A percentile compares a stretch with the other conserved stretches of the same genome.
phyloP scores from a whole-genome alignment of 2,797 vertebrate species.

The Cynodonichthys magdalenae region DNA sequence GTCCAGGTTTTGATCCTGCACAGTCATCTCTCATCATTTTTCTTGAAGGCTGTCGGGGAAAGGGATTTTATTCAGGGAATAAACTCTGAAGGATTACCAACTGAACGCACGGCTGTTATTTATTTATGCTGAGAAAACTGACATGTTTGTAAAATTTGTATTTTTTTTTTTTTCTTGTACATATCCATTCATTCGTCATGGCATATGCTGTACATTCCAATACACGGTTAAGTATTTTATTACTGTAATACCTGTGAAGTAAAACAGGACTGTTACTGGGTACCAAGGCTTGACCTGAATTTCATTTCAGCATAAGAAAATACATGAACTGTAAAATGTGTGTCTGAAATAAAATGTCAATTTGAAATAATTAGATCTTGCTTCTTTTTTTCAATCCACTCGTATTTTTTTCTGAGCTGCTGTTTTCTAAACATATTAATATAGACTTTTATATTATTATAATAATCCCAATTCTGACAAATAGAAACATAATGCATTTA shows the following conservation, averaged over 20 bases:
- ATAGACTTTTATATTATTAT: neutral
- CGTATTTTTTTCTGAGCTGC: neutral
- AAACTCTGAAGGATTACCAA: slow-evolving; percentile 35
- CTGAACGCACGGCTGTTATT: slow-evolving; percentile 35
- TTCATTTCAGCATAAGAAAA: slow-evolving; percentile 33
- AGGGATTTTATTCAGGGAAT: slow-evolving; percentile 27
- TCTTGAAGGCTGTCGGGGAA: slow-evolving; percentile 28
- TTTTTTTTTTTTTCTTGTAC: slow-evolving; percentile 33
- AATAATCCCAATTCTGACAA: too few species aligned
- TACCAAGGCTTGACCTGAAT: slow-evolving; percentile 36
- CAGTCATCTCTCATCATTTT: slow-evolving; percentile 23
- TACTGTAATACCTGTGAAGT: slow-evolving; percentile 36
- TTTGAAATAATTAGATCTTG: slow-evolving; percentile 2
- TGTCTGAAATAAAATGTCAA: slow-evolving; percentile 35
- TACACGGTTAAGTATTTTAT: slow-evolving; percentile 32
- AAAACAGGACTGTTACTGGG: slow-evolving; percentile 19
- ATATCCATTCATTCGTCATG: slow-evolving; percentile 30
- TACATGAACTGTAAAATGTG: slow-evolving; percentile 63
- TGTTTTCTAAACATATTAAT: neutral
- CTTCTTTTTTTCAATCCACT: neutral
- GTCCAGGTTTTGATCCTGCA: slow-evolving; percentile 29
- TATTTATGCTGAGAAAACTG: slow-evolving; percentile 50
- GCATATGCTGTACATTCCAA: slow-evolving; percentile 27
- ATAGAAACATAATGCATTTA: too few species aligned
- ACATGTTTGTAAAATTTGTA: slow-evolving; percentile 30